These are phyloP conservation scores for Simalia tracyae DNA, from an alignment of 2,797 vertebrate genomes.

Conservation along the genomic window DNA sequence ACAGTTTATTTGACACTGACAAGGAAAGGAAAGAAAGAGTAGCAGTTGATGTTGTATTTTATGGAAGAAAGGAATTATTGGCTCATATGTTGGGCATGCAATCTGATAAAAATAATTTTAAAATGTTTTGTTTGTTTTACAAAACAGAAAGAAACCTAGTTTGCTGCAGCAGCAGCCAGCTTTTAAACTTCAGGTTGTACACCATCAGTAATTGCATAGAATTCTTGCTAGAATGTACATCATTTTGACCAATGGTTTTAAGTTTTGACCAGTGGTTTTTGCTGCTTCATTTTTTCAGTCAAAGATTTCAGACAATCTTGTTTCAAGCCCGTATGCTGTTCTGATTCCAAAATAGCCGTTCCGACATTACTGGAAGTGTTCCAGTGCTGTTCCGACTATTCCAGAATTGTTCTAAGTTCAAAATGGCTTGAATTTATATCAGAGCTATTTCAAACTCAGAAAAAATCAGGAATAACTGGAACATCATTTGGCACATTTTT, in stretches of 20 bases:
- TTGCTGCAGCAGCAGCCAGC: not conserved
- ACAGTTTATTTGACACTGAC: constrained; percentile 42
- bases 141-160: not conserved
- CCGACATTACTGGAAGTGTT: not conserved
- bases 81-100: constrained; percentile 30
- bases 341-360: not conserved
- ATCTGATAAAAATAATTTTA: constrained; percentile 32
- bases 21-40: constrained; percentile 14
- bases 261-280: not conserved
- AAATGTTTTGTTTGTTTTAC: not conserved
- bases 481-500: not conserved
- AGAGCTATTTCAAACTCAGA: not conserved
- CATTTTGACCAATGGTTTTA: not conserved
- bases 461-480: not conserved
- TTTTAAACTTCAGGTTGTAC: constrained; percentile 34
- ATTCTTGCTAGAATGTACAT: not conserved
- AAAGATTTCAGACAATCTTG: constrained; percentile 2
- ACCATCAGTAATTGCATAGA: constrained; percentile 23
- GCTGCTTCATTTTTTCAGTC: not conserved
- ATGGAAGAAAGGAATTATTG: constrained; percentile 48
- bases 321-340: not conserved
- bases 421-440: not conserved
- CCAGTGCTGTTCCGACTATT: not conserved
- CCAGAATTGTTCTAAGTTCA: not conserved
- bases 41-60: constrained; percentile 46